Percentiles rank a stretch among this genome's conserved stretches.
These are phyloP conservation scores for Natrix natrix DNA, from an alignment of 2,797 vertebrate genomes.

Conservation along the genomic window DNA sequence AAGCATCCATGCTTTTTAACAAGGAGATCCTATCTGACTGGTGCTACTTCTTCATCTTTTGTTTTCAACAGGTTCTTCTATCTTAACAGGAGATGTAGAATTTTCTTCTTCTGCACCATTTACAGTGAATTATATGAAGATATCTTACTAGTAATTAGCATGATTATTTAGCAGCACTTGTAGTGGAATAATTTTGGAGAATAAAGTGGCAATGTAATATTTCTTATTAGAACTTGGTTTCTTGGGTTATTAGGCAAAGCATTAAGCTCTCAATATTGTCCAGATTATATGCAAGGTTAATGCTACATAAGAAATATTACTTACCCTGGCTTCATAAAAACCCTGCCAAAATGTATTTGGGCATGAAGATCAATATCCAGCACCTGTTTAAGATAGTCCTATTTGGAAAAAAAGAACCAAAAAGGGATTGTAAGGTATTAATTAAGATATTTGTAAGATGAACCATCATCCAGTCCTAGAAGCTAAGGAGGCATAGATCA, in stretches of 20 bases:
- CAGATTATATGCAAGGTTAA: constrained; percentile 1
- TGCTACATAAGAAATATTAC: constrained; percentile 55
- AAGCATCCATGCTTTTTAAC: background rate
- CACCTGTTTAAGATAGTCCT: constrained; percentile 99
- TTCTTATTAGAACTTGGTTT: background rate
- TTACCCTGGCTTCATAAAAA: constrained; percentile 99
- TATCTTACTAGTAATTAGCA: background rate
- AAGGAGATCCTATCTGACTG: background rate
- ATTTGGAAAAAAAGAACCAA: constrained; percentile 57
- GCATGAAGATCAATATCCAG: constrained; percentile 98
- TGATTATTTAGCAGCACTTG: background rate
- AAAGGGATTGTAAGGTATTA: constrained; percentile 42
- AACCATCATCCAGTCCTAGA: constrained; percentile 4
- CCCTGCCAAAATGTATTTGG: constrained; percentile 98
- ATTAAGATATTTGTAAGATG: constrained; percentile 45
- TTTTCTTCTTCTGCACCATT: background rate
- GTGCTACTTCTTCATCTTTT: background rate
- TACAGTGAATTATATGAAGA: background rate
- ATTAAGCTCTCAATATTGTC: constrained; percentile 7
- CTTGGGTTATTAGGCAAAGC: constrained; percentile 14
- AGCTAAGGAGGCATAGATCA: background rate
- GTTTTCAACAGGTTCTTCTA: background rate
- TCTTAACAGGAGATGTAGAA: background rate
- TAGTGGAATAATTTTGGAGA: background rate
- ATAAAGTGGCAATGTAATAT: constrained; percentile 28